phyloP scores from a whole-genome alignment of 2,797 vertebrate species.

The Ambastaia sidthimunki region DNA sequence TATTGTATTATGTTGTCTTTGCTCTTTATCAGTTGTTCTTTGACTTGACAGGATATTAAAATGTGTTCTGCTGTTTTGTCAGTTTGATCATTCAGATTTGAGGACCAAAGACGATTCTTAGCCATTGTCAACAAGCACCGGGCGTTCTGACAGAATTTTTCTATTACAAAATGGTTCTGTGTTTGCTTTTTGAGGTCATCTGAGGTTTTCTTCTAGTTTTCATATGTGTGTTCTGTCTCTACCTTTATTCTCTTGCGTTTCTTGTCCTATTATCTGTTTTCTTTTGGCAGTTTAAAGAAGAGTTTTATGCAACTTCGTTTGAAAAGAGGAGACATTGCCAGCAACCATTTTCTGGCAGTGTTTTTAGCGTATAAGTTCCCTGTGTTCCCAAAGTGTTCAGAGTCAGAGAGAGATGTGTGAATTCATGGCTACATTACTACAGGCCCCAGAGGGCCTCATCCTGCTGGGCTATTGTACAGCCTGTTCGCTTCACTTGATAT shows the following conservation, averaged over 20 bases:
- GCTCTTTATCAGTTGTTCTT: not conserved
- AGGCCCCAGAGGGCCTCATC: constrained; percentile 70
- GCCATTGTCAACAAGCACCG: constrained; percentile 21
- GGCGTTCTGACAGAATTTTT: too few species aligned
- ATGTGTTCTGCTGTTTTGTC: not conserved
- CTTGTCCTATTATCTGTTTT: constrained; percentile 21
- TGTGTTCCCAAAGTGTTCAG: constrained; percentile 55
- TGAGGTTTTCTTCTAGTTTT: constrained; percentile 40
- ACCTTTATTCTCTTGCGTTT: constrained; percentile 23
- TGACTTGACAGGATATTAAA: not conserved
- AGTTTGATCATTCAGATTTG: not conserved
- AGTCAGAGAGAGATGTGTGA: constrained; percentile 57
- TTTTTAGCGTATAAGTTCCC: constrained; percentile 44
- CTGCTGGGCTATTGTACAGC: constrained; percentile 75
- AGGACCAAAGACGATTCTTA: constrained; percentile 11
- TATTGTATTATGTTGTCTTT: not conserved
- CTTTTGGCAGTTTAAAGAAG: constrained; percentile 36
- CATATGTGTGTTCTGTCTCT: constrained; percentile 20
- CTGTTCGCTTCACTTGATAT: constrained; percentile 77
- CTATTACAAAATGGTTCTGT: constrained; percentile 33
- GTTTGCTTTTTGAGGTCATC: constrained; percentile 34
- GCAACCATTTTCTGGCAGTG: constrained; percentile 45
- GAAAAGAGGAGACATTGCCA: constrained; percentile 48
- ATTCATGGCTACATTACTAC: constrained; percentile 60
- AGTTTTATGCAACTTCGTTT: constrained; percentile 46